Conservation (phyloP, 2,113 vertebrate genomes). For the Grantiella picta region DNA sequence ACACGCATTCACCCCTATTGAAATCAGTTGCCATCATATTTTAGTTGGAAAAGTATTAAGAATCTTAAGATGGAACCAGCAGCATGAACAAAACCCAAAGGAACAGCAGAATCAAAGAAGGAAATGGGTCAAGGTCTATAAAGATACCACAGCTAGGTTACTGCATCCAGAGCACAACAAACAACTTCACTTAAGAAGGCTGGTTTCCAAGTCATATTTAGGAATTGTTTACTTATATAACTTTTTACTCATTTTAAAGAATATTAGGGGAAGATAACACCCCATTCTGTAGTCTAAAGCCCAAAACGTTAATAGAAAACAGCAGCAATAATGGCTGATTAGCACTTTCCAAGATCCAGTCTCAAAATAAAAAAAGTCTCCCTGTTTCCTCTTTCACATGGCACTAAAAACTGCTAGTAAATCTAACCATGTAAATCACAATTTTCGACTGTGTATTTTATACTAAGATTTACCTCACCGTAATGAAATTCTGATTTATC, state of each 20-base stretch:
- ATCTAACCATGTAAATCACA: background rate
- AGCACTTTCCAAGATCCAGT: background rate
- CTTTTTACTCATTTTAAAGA: background rate
- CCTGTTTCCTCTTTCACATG: background rate
- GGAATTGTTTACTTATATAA: background rate
- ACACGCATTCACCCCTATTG: background rate
- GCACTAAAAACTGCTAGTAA: background rate
- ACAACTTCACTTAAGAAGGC: background rate
- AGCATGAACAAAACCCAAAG: background rate
- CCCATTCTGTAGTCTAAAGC: background rate
- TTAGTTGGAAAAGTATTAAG: background rate
- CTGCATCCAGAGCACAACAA: background rate
- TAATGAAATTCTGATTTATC: constrained; percentile 3
- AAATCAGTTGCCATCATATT: background rate
- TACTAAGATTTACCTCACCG: background rate
- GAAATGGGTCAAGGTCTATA: background rate
- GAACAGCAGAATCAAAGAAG: background rate
- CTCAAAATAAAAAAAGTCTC: background rate
- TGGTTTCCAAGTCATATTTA: background rate
- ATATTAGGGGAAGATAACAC: background rate
- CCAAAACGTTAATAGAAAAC: background rate
- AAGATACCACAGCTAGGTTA: background rate
- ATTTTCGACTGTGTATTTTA: background rate
- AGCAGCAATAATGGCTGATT: background rate
- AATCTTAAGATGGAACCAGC: background rate